These are phyloP conservation scores for Accipiter cooperii DNA, from an alignment of 2,113 vertebrate species.

Conservation along the genomic window DNA sequence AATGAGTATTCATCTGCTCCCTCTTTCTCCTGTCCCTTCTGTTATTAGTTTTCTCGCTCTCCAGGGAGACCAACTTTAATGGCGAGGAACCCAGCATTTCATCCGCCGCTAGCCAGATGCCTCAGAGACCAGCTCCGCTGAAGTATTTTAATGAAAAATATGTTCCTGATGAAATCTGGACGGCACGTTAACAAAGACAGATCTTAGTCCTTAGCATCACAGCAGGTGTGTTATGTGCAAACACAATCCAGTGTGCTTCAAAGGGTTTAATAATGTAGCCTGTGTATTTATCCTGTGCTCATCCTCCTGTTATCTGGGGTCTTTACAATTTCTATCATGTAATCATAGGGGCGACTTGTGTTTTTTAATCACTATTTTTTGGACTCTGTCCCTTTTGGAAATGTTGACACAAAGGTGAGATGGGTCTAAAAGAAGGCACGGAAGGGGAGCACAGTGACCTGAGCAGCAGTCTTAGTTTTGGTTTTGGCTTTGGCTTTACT, in stretches of 20 bases:
- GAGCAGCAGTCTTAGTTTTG: not conserved
- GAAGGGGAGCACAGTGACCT: not conserved
- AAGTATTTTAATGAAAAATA: conserved; percentile 46
- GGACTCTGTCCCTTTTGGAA: not conserved
- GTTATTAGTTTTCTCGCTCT: not conserved
- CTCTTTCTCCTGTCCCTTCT: not conserved
- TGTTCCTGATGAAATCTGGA: conserved; percentile 23
- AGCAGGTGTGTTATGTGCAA: conserved; percentile 10
- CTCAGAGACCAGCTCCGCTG: not conserved
- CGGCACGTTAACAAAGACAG: not conserved
- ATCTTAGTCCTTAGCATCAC: not conserved
- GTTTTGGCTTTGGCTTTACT: not conserved
- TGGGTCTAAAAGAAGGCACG: not conserved
- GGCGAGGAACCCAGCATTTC: not conserved
- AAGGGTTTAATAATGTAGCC: not conserved
- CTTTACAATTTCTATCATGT: not conserved
- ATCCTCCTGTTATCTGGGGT: not conserved
- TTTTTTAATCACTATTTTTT: not conserved
- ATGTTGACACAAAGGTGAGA: not conserved
- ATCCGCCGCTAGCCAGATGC: conserved; percentile 5
- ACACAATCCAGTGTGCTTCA: conserved; percentile 4
- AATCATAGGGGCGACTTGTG: not conserved
- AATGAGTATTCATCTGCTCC: not conserved
- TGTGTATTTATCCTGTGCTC: not conserved
- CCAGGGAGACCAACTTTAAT: not conserved